Conservation (phyloP, 2,113 vertebrate species). For the Eublepharis macularius region DNA sequence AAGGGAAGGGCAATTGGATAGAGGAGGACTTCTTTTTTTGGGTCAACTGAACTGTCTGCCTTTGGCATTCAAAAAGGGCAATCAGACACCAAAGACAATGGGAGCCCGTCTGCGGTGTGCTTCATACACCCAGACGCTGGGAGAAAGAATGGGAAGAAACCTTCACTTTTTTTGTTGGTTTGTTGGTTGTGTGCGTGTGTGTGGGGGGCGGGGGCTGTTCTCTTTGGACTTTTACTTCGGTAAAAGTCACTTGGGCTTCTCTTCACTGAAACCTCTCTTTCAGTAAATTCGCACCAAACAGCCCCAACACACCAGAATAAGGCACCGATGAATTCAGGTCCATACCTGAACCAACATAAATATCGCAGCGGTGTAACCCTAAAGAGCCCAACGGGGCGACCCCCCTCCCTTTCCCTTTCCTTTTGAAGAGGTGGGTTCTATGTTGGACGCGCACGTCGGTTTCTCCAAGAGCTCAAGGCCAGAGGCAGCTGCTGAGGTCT, state of each 20-base stretch:
- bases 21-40: background rate
- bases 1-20: background rate
- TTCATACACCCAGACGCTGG: background rate
- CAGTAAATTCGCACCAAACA: rapidly evolving
- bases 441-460: background rate
- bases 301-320: background rate
- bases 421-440: background rate
- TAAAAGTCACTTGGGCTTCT: background rate
- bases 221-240: background rate
- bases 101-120: background rate
- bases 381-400: no score
- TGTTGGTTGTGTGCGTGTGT: no score
- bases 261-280: background rate
- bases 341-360: background rate
- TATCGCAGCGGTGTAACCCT: background rate
- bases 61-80: background rate
- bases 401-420: background rate
- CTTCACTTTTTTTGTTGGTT: no score
- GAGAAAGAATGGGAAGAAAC: conserved; percentile 6
- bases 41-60: background rate
- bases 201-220: no score
- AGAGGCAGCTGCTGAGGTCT: conserved; percentile 53
- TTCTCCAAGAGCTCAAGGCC: conserved; percentile 27
- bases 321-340: background rate
- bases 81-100: conserved; percentile 30